A percentile compares a stretch with the other conserved stretches of the same genome.
These are phyloP conservation scores for Doryteuthis pealeii DNA, from an alignment of 1,140 invertebrate genomes.

Conservation along the genomic window DNA sequence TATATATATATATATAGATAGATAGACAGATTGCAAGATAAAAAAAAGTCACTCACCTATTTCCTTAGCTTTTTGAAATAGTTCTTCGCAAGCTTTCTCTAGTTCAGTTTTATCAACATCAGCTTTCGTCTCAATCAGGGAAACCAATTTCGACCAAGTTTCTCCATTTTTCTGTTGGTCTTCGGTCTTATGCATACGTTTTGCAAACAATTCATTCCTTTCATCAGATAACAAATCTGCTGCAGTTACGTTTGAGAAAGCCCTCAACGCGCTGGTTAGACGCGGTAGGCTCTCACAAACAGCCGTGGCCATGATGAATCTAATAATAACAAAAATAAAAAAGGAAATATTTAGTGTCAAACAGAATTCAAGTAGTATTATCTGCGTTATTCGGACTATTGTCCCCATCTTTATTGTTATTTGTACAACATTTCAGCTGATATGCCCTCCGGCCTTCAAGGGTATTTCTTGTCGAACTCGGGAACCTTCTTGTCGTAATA, in stretches of 20 bases:
- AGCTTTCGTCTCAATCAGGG: slow-evolving; percentile 30
- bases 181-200: slow-evolving; percentile 37
- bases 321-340: neutral
- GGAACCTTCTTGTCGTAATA: no score
- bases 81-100: slow-evolving; percentile 34
- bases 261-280: slow-evolving; percentile 49
- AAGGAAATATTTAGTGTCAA: neutral
- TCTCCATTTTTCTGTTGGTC: slow-evolving; percentile 32
- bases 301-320: slow-evolving; percentile 16
- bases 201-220: slow-evolving; percentile 30
- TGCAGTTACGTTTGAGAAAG: slow-evolving; percentile 40
- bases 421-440: no score
- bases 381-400: no score
- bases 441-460: no score
- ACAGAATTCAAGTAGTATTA: no score
- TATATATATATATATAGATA: no score
- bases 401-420: no score
- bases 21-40: no score
- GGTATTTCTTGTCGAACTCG: no score
- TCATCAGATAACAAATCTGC: slow-evolving; percentile 12
- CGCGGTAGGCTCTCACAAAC: slow-evolving; percentile 37
- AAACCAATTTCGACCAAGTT: slow-evolving; percentile 40
- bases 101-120: slow-evolving; percentile 30
- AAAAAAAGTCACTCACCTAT: slow-evolving; percentile 34
- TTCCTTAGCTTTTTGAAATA: slow-evolving; percentile 39